Evolutionary conservation across 2,797 vertebrate species (phyloP).

Genomic region (Mallotus villosus): DNA sequence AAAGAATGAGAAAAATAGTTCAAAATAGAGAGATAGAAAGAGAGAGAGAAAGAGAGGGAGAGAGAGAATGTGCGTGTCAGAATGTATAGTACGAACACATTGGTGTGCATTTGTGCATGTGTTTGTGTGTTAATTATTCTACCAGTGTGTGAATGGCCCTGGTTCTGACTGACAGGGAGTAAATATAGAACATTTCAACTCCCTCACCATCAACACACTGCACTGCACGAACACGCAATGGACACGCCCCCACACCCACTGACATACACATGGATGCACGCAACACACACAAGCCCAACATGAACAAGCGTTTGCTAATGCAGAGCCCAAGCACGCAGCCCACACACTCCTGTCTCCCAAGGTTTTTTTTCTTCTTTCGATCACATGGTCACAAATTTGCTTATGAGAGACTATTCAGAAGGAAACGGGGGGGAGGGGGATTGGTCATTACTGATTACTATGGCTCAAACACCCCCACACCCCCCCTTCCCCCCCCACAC

Average conservation of each 20-base stretch:
- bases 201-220: conserved; percentile 48
- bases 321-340: conserved; percentile 47
- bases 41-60: neutral
- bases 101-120: conserved; percentile 38
- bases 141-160: conserved; percentile 54
- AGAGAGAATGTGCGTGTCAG: conserved; percentile 27
- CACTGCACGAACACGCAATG: conserved; percentile 59
- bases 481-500: conserved; percentile 30
- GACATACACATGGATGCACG: conserved; percentile 57
- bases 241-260: conserved; percentile 46
- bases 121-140: conserved; percentile 61
- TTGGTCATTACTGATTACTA: conserved; percentile 51
- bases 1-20: neutral
- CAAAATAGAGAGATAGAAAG: neutral
- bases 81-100: conserved; percentile 18
- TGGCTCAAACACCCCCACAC: neutral
- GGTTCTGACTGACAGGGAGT: conserved; percentile 35
- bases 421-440: conserved; percentile 8
- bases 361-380: conserved; percentile 28
- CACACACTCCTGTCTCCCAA: conserved; percentile 48
- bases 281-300: conserved; percentile 43
- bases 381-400: conserved; percentile 65
- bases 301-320: conserved; percentile 52
- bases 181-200: conserved; percentile 69
- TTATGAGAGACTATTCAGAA: conserved; percentile 39